Evolutionary conservation across 2,888 invertebrate genomes (phyloP).

Genomic region (Drosophila colorata): DNA sequence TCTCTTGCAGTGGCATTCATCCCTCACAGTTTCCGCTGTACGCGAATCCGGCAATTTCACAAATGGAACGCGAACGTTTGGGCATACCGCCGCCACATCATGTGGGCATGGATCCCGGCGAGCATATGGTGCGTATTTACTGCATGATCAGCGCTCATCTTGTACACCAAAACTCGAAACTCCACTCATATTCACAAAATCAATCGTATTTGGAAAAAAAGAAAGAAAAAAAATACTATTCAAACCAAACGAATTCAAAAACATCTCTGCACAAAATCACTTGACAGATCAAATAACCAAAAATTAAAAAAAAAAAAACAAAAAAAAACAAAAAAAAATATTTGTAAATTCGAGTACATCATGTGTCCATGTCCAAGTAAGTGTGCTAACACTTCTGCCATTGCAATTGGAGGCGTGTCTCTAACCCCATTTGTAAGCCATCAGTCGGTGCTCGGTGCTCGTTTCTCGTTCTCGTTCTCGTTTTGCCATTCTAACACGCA

Average conservation of each 20-base stretch:
- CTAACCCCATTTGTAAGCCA: constrained; percentile 51
- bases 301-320: neutral
- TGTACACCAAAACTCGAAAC: constrained; percentile 44
- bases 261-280: constrained; percentile 53
- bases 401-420: constrained; percentile 16
- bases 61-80: constrained; percentile 94
- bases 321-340: neutral
- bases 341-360: constrained; percentile 16
- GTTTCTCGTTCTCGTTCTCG: constrained; percentile 36
- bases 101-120: constrained; percentile 90
- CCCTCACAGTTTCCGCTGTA: constrained; percentile 89
- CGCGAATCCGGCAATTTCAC: constrained; percentile 91
- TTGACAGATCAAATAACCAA: constrained; percentile 54
- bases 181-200: constrained; percentile 82
- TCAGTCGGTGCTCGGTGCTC: constrained; percentile 54
- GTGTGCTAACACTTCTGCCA: constrained; percentile 47
- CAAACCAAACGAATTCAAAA: constrained; percentile 44
- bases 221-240: constrained; percentile 21
- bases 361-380: constrained; percentile 60
- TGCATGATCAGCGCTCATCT: constrained; percentile 52
- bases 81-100: constrained; percentile 90
- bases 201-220: constrained; percentile 85
- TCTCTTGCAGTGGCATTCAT: constrained; percentile 86
- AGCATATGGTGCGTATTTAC: constrained; percentile 91
- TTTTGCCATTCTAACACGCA: constrained; percentile 57